A percentile compares a stretch with the other conserved stretches of the same genome.
Evolutionary conservation across 1,140 invertebrate genomes (phyloP).

Genomic region (Pygmarrhopalites habei): DNA sequence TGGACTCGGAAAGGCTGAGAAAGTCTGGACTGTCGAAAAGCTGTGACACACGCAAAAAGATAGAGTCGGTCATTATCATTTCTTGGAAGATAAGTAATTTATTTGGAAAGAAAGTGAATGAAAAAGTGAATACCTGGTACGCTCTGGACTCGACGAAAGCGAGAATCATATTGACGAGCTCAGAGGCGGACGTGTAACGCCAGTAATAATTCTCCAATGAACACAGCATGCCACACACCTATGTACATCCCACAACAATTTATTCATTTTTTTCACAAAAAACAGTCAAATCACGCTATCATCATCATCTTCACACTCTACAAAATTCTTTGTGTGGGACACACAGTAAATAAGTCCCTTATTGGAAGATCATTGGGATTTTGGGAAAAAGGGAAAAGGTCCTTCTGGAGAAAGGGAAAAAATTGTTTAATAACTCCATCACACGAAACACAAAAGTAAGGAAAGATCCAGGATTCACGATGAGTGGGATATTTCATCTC

Average conservation of each 20-base stretch:
- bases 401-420: too few relatives aligned
- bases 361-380: too few relatives aligned
- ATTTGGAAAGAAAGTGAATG: too few relatives aligned
- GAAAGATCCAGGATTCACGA: too few relatives aligned
- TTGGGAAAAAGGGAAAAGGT: too few relatives aligned
- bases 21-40: slow-evolving; percentile 77
- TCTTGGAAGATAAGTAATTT: too few relatives aligned
- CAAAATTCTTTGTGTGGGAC: too few relatives aligned
- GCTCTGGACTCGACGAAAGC: slow-evolving; percentile 81
- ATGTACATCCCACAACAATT: slow-evolving; percentile 40
- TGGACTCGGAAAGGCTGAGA: slow-evolving; percentile 78
- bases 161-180: slow-evolving; percentile 88
- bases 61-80: background rate
- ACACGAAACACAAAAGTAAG: too few relatives aligned
- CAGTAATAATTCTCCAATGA: slow-evolving; percentile 91
- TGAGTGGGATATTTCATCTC: too few relatives aligned
- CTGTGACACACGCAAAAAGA: slow-evolving; percentile 52
- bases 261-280: background rate
- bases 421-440: too few relatives aligned
- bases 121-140: slow-evolving; percentile 43
- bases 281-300: background rate
- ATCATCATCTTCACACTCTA: background rate
- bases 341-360: too few relatives aligned
- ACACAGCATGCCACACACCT: slow-evolving; percentile 84
- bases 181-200: slow-evolving; percentile 86